phyloP scores from a whole-genome alignment of 2,888 invertebrate genomes.

The Drosophila neonasuta region DNA sequence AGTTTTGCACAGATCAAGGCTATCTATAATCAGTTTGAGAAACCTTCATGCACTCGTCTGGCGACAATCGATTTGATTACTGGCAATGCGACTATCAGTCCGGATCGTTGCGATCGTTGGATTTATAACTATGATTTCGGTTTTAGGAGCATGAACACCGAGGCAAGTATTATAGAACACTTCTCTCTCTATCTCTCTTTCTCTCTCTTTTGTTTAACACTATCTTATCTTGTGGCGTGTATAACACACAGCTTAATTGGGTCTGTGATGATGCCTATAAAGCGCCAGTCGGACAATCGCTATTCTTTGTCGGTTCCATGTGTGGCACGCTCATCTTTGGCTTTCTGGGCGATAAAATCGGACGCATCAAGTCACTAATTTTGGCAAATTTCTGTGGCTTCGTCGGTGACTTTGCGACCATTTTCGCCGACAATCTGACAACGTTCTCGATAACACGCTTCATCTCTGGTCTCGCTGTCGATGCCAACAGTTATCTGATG shows the following conservation, averaged over 20 bases:
- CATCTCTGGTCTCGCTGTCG: constrained; percentile 85
- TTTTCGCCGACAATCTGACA: constrained; percentile 81
- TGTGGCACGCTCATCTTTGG: constrained; percentile 84
- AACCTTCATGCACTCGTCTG: constrained; percentile 76
- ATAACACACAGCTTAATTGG: constrained; percentile 83
- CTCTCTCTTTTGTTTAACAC: not conserved
- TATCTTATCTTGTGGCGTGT: constrained; percentile 32
- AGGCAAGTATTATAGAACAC: constrained; percentile 55
- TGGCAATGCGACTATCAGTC: constrained; percentile 65
- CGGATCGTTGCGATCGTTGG: constrained; percentile 83
- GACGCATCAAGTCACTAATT: constrained; percentile 83
- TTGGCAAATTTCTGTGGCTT: constrained; percentile 83
- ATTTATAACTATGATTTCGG: constrained; percentile 84
- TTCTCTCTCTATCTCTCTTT: no score
- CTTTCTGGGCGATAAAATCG: constrained; percentile 84
- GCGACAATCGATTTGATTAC: constrained; percentile 50
- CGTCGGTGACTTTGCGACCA: constrained; percentile 83
- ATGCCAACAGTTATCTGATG: constrained; percentile 85
- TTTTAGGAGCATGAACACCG: constrained; percentile 84
- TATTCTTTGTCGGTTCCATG: constrained; percentile 85
- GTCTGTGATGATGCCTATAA: constrained; percentile 85
- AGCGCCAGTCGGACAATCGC: constrained; percentile 84
- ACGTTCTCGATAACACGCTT: constrained; percentile 83
- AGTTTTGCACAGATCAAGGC: constrained; percentile 65
- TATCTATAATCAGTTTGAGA: constrained; percentile 72